Conservation (phyloP, 2,888 invertebrate genomes). For the Macrosoma leucophasiata region DNA sequence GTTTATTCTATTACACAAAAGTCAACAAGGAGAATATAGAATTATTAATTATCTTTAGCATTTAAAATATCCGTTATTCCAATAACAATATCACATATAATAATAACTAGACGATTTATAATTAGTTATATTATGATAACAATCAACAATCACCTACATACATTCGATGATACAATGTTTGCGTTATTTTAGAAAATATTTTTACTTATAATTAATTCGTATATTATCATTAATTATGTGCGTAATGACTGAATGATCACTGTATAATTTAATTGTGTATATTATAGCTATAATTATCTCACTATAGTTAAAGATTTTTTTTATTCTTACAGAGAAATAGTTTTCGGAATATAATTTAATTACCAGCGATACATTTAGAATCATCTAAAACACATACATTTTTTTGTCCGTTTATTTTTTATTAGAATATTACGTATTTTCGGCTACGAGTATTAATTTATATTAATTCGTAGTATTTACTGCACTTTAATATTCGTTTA, state of each 20-base stretch:
- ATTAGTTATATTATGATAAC: constrained; percentile 55
- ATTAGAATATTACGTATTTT: constrained; percentile 26
- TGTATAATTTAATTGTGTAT: constrained; percentile 23
- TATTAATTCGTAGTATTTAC: constrained; percentile 16
- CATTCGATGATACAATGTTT: constrained; percentile 60
- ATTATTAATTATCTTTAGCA: constrained; percentile 51
- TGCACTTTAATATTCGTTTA: constrained; percentile 14
- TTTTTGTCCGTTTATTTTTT: constrained; percentile 6
- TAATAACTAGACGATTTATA: constrained; percentile 68
- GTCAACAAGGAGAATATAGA: constrained; percentile 69
- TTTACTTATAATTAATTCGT: constrained; percentile 60
- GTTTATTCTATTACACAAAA: constrained; percentile 58
- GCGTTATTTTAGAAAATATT: constrained; percentile 45
- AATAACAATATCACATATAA: constrained; percentile 74
- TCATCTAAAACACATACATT: constrained; percentile 24
- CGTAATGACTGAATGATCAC: constrained; percentile 57
- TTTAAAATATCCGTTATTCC: constrained; percentile 68
- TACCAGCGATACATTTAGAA: constrained; percentile 16
- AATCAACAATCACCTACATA: constrained; percentile 59
- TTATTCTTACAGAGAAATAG: constrained; percentile 21
- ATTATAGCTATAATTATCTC: constrained; percentile 9
- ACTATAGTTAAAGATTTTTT: constrained; percentile 8
- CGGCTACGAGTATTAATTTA: constrained; percentile 21
- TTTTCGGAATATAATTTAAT: constrained; percentile 24
- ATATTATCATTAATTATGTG: constrained; percentile 51